Base-by-base conservation (phyloP, 2,113 vertebrate genomes). In the Anas platyrhynchos region DNA sequence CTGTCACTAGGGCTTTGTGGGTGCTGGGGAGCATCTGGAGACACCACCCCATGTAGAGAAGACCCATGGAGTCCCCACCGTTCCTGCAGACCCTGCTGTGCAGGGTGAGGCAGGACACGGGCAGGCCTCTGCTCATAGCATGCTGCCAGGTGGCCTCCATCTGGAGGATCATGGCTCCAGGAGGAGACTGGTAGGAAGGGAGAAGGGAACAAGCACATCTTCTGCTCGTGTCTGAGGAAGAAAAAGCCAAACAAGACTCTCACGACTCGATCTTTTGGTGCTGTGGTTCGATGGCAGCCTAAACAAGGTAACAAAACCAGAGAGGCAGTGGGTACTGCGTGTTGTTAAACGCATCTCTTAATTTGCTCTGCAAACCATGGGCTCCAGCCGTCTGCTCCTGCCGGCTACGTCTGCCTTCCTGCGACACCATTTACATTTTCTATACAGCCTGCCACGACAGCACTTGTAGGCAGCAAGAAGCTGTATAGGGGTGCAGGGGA, bases 341-440 rank as follows among this genome's bases (percentile, higher is more conserved):
- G 66, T 80, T 92, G 91, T 89, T 96, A 96, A 94, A 89, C 26
- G 59, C 8, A 5, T 86, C 86, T 95, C 76, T 93, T 94, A 38
- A 73, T 93, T 86, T 72, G 69, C 73, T 92, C 54, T 95, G n/a
- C 68, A 81, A 88, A 67, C 65, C 21, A 11, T 72, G 52, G 58
- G 54, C 66, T 96, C 83, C 66, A 94, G 38, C 34, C 25, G 80
- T 83, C 77, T 89, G 38, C 82, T 94, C 38, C 80, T 91, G 58
- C 52, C 71, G 43, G 17, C 84, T 94, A 26, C 11, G 9, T 68
- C 66, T 91, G 58, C 91, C 36, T 76, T 93, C 48, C 43, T 83
- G 44, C 93, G 68, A 69, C 56, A 96, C 80, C n/a, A 94, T 91
- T 93, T 95, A 82, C 89, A 94, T 95, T 94, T 93, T 97, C 96